A percentile compares a stretch with the other conserved stretches of the same genome.
Conservation (phyloP, 2,797 vertebrate species). For the Takifugu rubripes region DNA sequence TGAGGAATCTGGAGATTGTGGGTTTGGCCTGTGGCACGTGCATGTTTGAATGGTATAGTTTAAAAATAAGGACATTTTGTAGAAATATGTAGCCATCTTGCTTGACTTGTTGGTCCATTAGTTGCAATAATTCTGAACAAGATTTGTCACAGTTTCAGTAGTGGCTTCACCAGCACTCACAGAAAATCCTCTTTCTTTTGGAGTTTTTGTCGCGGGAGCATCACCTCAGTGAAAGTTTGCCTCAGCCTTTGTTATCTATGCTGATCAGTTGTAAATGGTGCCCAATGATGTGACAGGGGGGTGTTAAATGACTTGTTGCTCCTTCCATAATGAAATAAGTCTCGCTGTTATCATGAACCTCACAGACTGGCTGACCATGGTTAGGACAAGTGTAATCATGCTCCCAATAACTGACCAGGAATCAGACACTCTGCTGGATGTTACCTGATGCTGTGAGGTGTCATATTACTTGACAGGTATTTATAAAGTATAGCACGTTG, state of each 20-base stretch:
- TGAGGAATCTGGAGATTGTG: slow-evolving; percentile 31
- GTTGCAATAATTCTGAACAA: slow-evolving; percentile 3
- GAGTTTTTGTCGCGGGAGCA: slow-evolving; percentile 27
- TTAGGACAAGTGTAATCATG: too few species aligned
- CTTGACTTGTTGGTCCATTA: too few species aligned
- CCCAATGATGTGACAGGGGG: not conserved
- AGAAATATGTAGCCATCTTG: too few species aligned
- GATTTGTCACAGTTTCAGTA: slow-evolving; percentile 67
- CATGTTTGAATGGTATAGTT: slow-evolving; percentile 22
- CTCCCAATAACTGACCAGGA: too few species aligned
- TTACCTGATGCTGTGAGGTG: not conserved
- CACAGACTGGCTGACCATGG: not conserved
- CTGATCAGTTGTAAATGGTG: slow-evolving; percentile 39
- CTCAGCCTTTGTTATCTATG: slow-evolving; percentile 6
- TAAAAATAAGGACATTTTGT: too few species aligned
- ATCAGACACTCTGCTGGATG: too few species aligned
- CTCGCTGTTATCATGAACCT: slow-evolving; percentile 13
- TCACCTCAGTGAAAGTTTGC: slow-evolving; percentile 13
- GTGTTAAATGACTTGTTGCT: slow-evolving; percentile 28
- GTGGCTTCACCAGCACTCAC: slow-evolving; percentile 27
- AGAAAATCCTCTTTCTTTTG: slow-evolving; percentile 36
- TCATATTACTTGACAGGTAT: not conserved
- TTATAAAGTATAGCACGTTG: not conserved
- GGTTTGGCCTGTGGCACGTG: slow-evolving; percentile 48
- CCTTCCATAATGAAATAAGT: slow-evolving; percentile 14